phyloP scores from a whole-genome alignment of 2,113 vertebrate species.

The Xyrauchen texanus region DNA sequence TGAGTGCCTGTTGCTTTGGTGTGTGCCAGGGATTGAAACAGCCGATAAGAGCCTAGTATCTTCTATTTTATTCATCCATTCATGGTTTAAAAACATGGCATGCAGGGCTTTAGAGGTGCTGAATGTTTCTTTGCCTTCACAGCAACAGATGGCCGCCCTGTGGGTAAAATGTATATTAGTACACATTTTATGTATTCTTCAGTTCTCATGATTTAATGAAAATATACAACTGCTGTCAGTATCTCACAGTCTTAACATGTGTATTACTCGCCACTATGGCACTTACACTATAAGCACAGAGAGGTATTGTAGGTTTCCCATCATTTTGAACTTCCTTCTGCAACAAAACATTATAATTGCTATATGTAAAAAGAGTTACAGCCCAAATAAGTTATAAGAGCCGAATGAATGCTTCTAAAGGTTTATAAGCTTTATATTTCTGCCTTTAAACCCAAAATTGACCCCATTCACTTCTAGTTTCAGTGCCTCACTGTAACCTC shows the following conservation, averaged over 20 bases:
- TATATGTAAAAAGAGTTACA: no score
- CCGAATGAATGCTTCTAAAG: no score
- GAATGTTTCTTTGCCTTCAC: neutral
- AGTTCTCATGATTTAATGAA: no score
- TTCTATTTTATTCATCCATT: slow-evolving; percentile 65
- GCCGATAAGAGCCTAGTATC: slow-evolving; percentile 54
- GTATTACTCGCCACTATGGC: neutral
- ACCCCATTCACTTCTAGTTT: no score
- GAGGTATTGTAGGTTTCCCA: slow-evolving; percentile 50
- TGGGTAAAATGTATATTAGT: neutral
- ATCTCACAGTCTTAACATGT: no score
- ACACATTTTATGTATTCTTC: no score
- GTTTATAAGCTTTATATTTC: no score
- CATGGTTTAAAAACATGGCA: neutral
- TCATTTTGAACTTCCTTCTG: slow-evolving; percentile 19
- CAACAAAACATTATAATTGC: neutral
- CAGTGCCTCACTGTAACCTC: no score
- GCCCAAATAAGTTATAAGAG: no score
- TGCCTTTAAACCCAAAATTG: no score
- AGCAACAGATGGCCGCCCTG: slow-evolving; percentile 15
- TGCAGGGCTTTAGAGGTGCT: neutral
- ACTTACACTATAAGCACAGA: slow-evolving; percentile 66
- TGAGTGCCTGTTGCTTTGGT: slow-evolving; percentile 58
- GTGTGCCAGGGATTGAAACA: slow-evolving; percentile 68
- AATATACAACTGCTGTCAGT: no score